Base-by-base conservation (phyloP, 1,140 invertebrate genomes). In the Sinonovacula constricta region DNA sequence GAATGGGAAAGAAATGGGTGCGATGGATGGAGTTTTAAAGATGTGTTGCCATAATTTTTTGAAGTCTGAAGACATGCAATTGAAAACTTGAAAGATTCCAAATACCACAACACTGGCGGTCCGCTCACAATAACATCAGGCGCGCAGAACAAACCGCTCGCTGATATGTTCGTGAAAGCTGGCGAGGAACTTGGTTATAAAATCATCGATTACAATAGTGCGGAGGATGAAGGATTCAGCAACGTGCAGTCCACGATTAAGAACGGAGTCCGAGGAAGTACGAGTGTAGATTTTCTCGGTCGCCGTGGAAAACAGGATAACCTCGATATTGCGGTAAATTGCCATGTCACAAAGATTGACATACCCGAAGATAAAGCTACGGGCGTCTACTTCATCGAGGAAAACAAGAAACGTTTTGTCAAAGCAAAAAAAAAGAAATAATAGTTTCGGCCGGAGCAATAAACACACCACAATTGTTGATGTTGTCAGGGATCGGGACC, bases 401-500 rank as follows among this genome's bases (percentile, higher is more conserved):
- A 74, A 34, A 31, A 30, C 14, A 34, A 36, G 18, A 69, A 70
- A 30, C 15, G 70, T 34, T 63, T 34, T 39, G 45, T 74, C 10
- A 65, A 63, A 54, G 70, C 70, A n/a, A n/a, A 22, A 65, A 65
- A 1, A 63, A 54, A 30, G 70, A 74, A 74, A 34, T 74, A 1
- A 74, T 74, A 2, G 75, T 97, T 7, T 84, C 82, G 0, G 95
- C 93, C 0, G 97, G 97, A 0, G 92, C 96, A 0, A 92, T 98
- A 0, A 96, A 96, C 95, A 63, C 96, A 0, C 95, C 97, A 0
- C 96, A 98, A 80, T 81, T 98, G 0, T 87, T 98, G 2, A 97
- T 98, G 96, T 88, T 98, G 0, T 97, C 96, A 0, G 97, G 97
- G 0, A 93, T 97, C 1, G 96, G 96, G 0, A n/a, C 96, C 96